Base-by-base conservation (phyloP, 2,888 invertebrate genomes). In the Aphelenchoides bicaudatus region DNA sequence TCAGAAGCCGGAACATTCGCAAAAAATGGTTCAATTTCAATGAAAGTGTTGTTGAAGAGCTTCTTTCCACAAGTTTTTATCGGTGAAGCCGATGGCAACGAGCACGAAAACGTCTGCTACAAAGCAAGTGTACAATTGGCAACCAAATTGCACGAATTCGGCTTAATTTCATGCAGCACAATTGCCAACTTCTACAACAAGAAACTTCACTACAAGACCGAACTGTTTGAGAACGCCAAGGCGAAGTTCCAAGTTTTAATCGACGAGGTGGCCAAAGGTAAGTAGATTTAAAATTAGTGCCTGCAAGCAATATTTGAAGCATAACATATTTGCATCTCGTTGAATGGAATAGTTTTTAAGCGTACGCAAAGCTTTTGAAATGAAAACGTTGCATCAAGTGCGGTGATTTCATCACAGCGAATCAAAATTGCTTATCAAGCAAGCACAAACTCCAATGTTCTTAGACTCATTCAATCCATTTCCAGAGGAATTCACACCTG, bases 401-500 rank as follows among this genome's bases (percentile, higher is more conserved):
- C n/a, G n/a, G n/a, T n/a, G n/a, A n/a, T n/a, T n/a, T n/a, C n/a
- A n/a, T n/a, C n/a, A n/a, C n/a, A n/a, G n/a, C n/a, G n/a, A n/a
- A n/a, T n/a, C n/a, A n/a, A n/a, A n/a, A n/a, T n/a, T n/a, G n/a
- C n/a, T n/a, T n/a, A n/a, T n/a, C n/a, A n/a, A n/a, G n/a, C n/a
- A n/a, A n/a, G n/a, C n/a, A n/a, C n/a, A n/a, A n/a, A n/a, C n/a
- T n/a, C n/a, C n/a, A n/a, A n/a, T n/a, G n/a, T n/a, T n/a, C n/a
- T n/a, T n/a, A n/a, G n/a, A n/a, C n/a, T n/a, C n/a, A n/a, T n/a
- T n/a, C n/a, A n/a, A n/a, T n/a, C n/a, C n/a, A n/a, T 8, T 43
- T 43, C 25, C 43, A 43, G 43, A 43, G 21, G 43, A 43, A 43
- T 43, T 43, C 23, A 19, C 43, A 8, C 16, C 43, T 43, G 8